Evolutionary conservation across 2,113 vertebrate genomes (phyloP).

Genomic region (Pycnonotus jocosus): DNA sequence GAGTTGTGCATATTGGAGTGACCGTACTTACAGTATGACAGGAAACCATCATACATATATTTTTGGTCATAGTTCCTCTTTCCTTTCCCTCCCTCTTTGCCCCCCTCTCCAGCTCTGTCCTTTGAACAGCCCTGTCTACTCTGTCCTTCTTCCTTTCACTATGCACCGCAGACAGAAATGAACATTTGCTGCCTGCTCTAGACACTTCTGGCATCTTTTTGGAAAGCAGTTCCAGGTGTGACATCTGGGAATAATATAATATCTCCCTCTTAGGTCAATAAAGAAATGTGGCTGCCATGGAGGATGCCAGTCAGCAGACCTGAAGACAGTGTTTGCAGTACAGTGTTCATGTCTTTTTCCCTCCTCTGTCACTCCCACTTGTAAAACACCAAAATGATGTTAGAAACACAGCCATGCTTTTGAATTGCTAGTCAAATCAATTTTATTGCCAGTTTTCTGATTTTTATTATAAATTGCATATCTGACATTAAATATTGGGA

Average conservation of each 20-base stretch:
- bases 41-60: neutral
- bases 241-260: neutral
- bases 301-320: neutral
- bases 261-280: neutral
- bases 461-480: neutral
- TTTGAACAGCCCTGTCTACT: neutral
- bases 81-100: neutral
- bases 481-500: neutral
- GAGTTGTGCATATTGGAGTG: neutral
- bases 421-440: neutral
- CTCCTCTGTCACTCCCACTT: neutral
- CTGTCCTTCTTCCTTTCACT: neutral
- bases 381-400: neutral
- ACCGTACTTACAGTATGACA: neutral
- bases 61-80: neutral
- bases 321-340: neutral
- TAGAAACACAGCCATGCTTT: neutral
- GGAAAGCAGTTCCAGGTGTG: neutral
- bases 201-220: neutral
- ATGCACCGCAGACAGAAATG: neutral
- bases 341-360: neutral
- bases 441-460: neutral
- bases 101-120: neutral
- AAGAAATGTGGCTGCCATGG: neutral
- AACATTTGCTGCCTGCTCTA: neutral